Conservation (phyloP, 2,888 invertebrate species). For the Xylota sylvarum region DNA sequence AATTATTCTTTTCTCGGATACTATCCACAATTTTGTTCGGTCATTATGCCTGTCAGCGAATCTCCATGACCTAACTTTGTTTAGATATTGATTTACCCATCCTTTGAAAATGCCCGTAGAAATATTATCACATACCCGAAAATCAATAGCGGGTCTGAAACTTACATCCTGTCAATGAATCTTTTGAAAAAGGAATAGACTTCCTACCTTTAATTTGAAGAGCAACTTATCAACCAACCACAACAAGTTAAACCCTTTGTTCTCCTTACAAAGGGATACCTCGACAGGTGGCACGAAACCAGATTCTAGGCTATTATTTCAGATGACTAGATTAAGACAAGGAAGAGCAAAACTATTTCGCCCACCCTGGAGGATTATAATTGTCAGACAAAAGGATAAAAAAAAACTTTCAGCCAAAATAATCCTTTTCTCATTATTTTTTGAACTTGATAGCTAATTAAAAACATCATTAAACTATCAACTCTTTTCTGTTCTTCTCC, state of each 20-base stretch:
- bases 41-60: background rate
- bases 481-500: background rate
- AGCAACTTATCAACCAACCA: background rate
- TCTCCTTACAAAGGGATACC: background rate
- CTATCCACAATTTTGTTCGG: background rate
- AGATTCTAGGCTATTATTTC: background rate
- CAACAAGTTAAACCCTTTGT: background rate
- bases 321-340: background rate
- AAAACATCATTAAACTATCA: conserved; percentile 39
- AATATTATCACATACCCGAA: background rate
- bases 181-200: background rate
- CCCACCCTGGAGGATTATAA: background rate
- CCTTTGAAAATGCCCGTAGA: background rate
- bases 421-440: background rate
- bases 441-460: conserved; percentile 51
- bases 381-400: background rate
- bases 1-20: too few relatives aligned
- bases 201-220: background rate
- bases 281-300: background rate
- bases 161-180: background rate
- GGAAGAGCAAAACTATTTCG: background rate
- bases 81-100: background rate
- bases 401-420: background rate
- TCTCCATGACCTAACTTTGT: background rate
- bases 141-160: background rate